Percentiles rank a stretch among this genome's conserved stretches.
These are phyloP conservation scores for Gastrophryne carolinensis DNA, from an alignment of 2,797 vertebrate genomes.

Conservation along the genomic window DNA sequence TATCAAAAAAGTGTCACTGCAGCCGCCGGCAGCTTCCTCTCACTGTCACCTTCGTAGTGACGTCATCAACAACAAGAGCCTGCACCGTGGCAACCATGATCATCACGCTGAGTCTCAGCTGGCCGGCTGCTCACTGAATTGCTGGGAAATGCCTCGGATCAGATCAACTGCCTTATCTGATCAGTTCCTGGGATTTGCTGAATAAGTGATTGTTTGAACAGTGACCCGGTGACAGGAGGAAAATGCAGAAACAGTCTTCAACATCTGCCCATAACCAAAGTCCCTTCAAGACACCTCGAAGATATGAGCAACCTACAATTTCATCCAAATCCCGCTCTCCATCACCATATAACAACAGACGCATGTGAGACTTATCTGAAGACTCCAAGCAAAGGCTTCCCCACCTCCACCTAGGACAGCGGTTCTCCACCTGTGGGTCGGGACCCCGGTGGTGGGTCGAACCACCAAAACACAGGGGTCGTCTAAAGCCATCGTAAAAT, in stretches of 20 bases:
- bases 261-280: slow-evolving; percentile 54
- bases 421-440: too few species aligned
- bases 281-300: slow-evolving; percentile 55
- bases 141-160: background rate
- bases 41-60: background rate
- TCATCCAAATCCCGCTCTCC: slow-evolving; percentile 83
- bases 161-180: background rate
- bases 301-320: slow-evolving; percentile 85
- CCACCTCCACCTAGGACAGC: slow-evolving; percentile 90
- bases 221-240: slow-evolving; percentile 49
- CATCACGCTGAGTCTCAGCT: background rate
- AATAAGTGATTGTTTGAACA: slow-evolving; percentile 71
- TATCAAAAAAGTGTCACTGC: too few species aligned
- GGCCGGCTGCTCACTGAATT: background rate
- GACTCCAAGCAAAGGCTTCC: slow-evolving; percentile 81
- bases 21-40: background rate
- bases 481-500: too few species aligned
- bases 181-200: background rate
- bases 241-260: slow-evolving; percentile 61
- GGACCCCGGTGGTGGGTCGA: too few species aligned
- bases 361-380: slow-evolving; percentile 90
- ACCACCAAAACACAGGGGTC: too few species aligned
- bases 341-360: slow-evolving; percentile 91
- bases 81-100: background rate
- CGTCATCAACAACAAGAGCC: slow-evolving; percentile 6